Conservation (phyloP, 1,140 invertebrate species). For the Drosophila mojavensis region DNA sequence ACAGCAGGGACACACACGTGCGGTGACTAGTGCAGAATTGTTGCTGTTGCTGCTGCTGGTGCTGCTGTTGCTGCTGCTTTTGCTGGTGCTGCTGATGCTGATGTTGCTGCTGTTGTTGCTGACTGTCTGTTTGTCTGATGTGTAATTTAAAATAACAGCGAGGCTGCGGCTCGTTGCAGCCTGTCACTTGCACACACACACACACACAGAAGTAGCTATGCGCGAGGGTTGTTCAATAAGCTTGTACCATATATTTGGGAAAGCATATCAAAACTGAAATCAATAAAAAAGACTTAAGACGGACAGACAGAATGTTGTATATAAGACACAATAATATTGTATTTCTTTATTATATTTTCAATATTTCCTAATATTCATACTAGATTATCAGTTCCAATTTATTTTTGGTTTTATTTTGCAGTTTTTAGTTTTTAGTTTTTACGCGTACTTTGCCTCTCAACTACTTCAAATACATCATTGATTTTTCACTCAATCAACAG, state of each 20-base stretch:
- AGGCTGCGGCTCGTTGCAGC: constrained; percentile 73
- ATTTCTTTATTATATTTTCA: too few relatives aligned
- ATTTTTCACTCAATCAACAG: too few relatives aligned
- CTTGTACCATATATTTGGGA: background rate
- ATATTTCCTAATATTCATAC: too few relatives aligned
- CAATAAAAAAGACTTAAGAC: too few relatives aligned
- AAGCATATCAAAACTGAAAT: too few relatives aligned
- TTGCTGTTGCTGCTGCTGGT: constrained; percentile 60
- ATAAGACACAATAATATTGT: too few relatives aligned
- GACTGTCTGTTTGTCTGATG: constrained; percentile 47
- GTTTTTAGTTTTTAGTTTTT: too few relatives aligned
- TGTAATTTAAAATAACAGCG: constrained; percentile 78
- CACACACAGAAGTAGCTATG: constrained; percentile 16
- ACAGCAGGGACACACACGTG: constrained; percentile 52
- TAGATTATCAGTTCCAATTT: too few relatives aligned
- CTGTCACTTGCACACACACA: constrained; percentile 32
- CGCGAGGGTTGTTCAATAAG: constrained; percentile 39
- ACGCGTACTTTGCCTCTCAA: too few relatives aligned
- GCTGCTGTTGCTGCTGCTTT: constrained; percentile 19
- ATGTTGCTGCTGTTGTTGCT: constrained; percentile 22
- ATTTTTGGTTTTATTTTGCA: too few relatives aligned
- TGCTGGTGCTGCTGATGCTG: constrained; percentile 59
- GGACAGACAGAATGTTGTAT: too few relatives aligned
- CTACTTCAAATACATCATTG: too few relatives aligned
- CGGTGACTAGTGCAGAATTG: constrained; percentile 71